Evolutionary conservation across 2,888 invertebrate species (phyloP), one percentile per base, ranked within the genome.

Genomic region (Eledone cirrhosa): DNA sequence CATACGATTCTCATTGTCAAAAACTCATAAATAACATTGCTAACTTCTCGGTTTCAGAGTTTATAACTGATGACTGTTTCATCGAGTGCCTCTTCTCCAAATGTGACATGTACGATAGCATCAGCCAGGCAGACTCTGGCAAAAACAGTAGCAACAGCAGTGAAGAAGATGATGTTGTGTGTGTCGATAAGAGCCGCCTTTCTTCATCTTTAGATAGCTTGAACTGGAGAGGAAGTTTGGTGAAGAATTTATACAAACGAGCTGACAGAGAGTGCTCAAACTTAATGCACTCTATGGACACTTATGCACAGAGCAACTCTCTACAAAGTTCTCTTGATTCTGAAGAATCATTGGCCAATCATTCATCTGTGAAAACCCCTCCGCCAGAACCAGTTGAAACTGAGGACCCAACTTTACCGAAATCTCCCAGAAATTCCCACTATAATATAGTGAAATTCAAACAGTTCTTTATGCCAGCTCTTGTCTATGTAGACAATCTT

Each of bases 1-100:
- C 84, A 7, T 87, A 86, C 77, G 77, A 75, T 13, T 78, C 80
- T 0, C 80, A 83, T n/a, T 83, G 83, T 41, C 48, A 81, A 0
- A 81, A 77, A 33, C 79, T 87, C 16, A 77, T 80, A 1, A 59
- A 77, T 19, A 81, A 82, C 78, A 48, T 86, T 2, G 75, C 81
- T 5, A 75, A 74, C n/a, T 81, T 85, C 59, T 80, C 82, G 8
- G 41, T 80, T 22, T 72, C 78, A 47, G 86, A 85, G 8, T 77
- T 86, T 22, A 82, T 81, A 0, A 82, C 83, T 48, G 82, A 82
- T 31, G 83, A 84, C 13, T 77, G 80, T 24, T 82, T 72, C 11
- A 80, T 80, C 48, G 80, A 78, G 19, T 53, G 11, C 31, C 63
- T 79, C 31, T 79, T 75, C 48, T 41, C 31, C 19, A 53, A 41